Conservation (phyloP, 2,888 invertebrate species). For the Exephanes ischioxanthus region DNA sequence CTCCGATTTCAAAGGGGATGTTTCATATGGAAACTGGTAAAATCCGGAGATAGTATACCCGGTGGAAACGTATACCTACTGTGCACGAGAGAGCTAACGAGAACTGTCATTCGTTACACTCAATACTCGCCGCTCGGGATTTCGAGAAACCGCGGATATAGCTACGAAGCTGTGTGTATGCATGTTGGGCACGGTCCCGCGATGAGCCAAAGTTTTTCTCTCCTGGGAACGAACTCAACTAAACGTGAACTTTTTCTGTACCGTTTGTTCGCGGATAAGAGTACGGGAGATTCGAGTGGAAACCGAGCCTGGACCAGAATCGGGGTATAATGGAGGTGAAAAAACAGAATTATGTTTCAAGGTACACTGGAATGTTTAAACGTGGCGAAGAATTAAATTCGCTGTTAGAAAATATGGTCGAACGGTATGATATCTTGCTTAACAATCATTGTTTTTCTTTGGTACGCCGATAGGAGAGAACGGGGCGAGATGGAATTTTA, state of each 20-base stretch:
- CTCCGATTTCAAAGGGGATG: constrained; percentile 53
- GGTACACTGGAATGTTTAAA: background rate
- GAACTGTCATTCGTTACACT: constrained; percentile 53
- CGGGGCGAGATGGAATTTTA: too few species aligned
- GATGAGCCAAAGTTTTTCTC: constrained; percentile 52
- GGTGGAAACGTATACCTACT: constrained; percentile 26
- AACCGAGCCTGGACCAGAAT: constrained; percentile 39
- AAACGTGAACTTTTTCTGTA: constrained; percentile 36
- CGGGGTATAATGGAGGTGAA: constrained; percentile 12
- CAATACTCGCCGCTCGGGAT: constrained; percentile 27
- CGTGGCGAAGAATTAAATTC: constrained; percentile 23
- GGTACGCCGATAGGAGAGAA: too few species aligned
- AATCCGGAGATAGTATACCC: constrained; percentile 14
- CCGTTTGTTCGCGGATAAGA: constrained; percentile 26
- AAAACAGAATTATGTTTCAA: constrained; percentile 1
- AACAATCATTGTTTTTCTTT: background rate
- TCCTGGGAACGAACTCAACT: constrained; percentile 41
- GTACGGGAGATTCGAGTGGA: constrained; percentile 7
- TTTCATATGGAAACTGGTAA: constrained; percentile 50
- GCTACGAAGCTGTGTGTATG: background rate
- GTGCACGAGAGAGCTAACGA: constrained; percentile 44
- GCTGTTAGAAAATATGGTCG: constrained; percentile 9
- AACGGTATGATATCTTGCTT: background rate
- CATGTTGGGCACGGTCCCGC: background rate
- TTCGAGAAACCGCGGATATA: background rate